Evolutionary conservation across 2,888 invertebrate genomes (phyloP).

Genomic region (Leucoma salicis): DNA sequence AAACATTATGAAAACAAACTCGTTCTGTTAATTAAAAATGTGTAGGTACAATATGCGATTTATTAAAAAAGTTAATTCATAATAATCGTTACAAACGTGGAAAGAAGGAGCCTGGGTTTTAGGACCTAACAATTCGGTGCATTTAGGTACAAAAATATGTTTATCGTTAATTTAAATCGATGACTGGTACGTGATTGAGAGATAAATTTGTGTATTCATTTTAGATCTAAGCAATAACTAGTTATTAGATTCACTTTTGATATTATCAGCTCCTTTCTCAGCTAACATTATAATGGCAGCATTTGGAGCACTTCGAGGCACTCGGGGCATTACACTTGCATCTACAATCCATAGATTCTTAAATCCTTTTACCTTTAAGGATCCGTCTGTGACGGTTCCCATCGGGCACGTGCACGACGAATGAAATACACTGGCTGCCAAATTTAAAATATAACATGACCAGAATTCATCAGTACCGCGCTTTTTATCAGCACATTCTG

Average conservation of each 20-base stretch:
- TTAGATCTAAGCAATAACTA: not conserved
- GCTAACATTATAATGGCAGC: slow-evolving; percentile 53
- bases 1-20: too few species aligned
- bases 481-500: slow-evolving; percentile 24
- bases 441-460: slow-evolving; percentile 33
- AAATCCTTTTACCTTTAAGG: slow-evolving; percentile 53
- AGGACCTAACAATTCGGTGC: too few species aligned
- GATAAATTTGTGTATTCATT: too few species aligned
- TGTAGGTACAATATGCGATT: too few species aligned
- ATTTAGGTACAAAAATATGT: too few species aligned
- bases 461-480: slow-evolving; percentile 29
- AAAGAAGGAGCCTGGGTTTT: too few species aligned
- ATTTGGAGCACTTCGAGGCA: slow-evolving; percentile 79
- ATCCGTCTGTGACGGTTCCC: slow-evolving; percentile 86
- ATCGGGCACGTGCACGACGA: slow-evolving; percentile 87
- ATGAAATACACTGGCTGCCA: slow-evolving; percentile 85
- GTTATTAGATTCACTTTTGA: not conserved
- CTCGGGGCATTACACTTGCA: slow-evolving; percentile 67
- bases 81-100: too few species aligned
- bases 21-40: too few species aligned
- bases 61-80: too few species aligned
- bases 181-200: too few species aligned
- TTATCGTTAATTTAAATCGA: too few species aligned
- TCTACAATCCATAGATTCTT: slow-evolving; percentile 35
- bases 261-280: slow-evolving; percentile 8